These are phyloP conservation scores for Clusia tigrina DNA, from an alignment of 2,888 invertebrate genomes.

Conservation along the genomic window DNA sequence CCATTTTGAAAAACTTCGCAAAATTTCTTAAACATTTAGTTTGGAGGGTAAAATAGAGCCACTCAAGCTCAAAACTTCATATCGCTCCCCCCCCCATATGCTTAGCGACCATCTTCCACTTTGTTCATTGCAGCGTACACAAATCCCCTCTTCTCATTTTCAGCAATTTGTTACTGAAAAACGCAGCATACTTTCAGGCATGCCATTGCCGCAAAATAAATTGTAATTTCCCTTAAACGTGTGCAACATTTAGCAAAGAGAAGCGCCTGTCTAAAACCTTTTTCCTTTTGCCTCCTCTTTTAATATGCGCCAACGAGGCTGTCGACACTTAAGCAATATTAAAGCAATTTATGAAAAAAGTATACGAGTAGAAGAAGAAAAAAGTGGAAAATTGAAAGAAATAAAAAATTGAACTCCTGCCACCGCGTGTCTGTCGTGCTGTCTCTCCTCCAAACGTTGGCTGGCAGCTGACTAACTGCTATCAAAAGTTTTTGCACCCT, in stretches of 20 bases:
- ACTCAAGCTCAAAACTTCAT: too few species aligned
- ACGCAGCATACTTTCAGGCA: conserved; percentile 15
- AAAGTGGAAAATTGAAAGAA: background rate
- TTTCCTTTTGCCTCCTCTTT: background rate
- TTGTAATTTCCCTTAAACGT: conserved; percentile 21
- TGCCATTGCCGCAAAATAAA: conserved; percentile 13
- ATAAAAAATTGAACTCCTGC: conserved; percentile 16
- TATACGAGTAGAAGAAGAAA: background rate
- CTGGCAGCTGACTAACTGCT: conserved; percentile 25
- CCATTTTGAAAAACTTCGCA: too few species aligned
- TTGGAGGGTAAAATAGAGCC: too few species aligned
- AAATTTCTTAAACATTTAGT: too few species aligned
- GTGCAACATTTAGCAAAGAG: conserved; percentile 17
- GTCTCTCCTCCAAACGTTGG: conserved; percentile 1
- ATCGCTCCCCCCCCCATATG: too few species aligned
- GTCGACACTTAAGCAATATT: conserved; percentile 21
- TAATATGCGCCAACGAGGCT: background rate
- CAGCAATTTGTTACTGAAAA: background rate
- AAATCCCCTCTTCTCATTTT: too few species aligned
- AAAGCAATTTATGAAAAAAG: background rate
- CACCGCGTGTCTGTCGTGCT: conserved; percentile 5
- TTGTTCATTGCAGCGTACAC: too few species aligned
- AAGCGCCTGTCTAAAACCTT: background rate
- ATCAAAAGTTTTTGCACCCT: conserved; percentile 12
- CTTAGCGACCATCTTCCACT: too few species aligned